phyloP scores from a whole-genome alignment of 2,888 invertebrate genomes.

The Idaea biselata region DNA sequence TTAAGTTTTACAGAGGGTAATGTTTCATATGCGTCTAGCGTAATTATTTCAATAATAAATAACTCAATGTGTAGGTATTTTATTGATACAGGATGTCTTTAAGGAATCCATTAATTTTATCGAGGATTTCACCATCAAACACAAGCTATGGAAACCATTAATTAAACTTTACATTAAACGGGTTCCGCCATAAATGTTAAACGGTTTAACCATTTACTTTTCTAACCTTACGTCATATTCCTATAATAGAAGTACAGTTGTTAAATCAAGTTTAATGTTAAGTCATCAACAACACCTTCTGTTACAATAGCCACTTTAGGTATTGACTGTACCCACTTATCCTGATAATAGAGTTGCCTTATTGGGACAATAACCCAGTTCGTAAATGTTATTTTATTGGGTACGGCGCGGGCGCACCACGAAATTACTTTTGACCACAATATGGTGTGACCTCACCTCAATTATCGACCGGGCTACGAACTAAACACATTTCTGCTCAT shows the following conservation, averaged over 20 bases:
- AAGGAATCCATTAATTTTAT: slow-evolving; percentile 4
- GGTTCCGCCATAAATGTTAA: slow-evolving; percentile 52
- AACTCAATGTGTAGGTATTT: neutral
- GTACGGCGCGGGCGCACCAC: slow-evolving; percentile 54
- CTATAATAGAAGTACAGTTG: slow-evolving; percentile 25
- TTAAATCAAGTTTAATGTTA: slow-evolving; percentile 10
- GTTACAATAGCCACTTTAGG: slow-evolving; percentile 15
- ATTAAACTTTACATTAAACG: slow-evolving; percentile 45
- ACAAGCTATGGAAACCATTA: slow-evolving; percentile 41
- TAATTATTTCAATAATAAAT: too few relatives aligned
- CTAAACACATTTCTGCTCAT: neutral
- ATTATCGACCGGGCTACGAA: slow-evolving; percentile 6
- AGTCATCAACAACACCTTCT: slow-evolving; percentile 11
- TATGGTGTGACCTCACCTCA: slow-evolving; percentile 27
- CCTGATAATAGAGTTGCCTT: slow-evolving; percentile 65
- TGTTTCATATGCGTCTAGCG: too few relatives aligned
- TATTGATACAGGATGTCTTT: slow-evolving; percentile 7
- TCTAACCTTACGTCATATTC: slow-evolving; percentile 60
- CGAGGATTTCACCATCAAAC: slow-evolving; percentile 32
- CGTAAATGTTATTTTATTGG: slow-evolving; percentile 31
- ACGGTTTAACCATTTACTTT: slow-evolving; percentile 53
- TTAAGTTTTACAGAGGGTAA: too few relatives aligned
- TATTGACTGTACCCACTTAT: slow-evolving; percentile 32
- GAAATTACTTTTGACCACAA: slow-evolving; percentile 61
- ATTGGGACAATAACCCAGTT: slow-evolving; percentile 59